These are phyloP conservation scores for Drosophila barbarae DNA, from an alignment of 2,888 invertebrate species.

Conservation along the genomic window DNA sequence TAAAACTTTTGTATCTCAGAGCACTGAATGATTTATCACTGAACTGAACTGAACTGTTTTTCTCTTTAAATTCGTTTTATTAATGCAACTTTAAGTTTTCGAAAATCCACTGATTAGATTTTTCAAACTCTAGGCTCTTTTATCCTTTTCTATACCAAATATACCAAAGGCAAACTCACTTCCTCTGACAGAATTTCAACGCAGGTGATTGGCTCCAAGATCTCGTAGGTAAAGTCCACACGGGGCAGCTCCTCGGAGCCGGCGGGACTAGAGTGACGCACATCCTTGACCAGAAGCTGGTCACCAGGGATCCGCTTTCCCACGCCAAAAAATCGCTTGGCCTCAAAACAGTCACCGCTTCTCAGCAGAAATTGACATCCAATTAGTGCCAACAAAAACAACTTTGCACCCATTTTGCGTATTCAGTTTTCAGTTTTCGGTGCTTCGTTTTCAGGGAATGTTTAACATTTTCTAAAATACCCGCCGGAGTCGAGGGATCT, in stretches of 20 bases:
- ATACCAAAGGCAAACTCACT: conserved; percentile 58
- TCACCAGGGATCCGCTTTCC: conserved; percentile 60
- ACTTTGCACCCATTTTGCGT: conserved; percentile 45
- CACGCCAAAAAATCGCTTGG: conserved; percentile 44
- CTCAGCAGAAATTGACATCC: conserved; percentile 31
- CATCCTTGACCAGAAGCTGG: conserved; percentile 74
- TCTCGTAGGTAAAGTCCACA: conserved; percentile 71
- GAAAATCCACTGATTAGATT: too few species aligned
- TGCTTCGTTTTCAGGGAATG: conserved; percentile 6
- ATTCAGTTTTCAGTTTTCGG: neutral
- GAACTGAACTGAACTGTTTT: neutral
- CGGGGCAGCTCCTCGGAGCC: conserved; percentile 55
- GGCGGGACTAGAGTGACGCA: conserved; percentile 64
- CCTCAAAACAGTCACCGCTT: conserved; percentile 17
- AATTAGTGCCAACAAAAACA: conserved; percentile 36
- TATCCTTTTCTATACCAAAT: neutral
- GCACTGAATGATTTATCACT: conserved; percentile 4
- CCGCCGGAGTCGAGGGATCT: conserved; percentile 16
- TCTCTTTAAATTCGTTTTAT: neutral
- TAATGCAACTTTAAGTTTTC: neutral
- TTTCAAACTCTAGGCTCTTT: neutral
- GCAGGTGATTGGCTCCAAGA: conserved; percentile 71
- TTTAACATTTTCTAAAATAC: conserved; percentile 36
- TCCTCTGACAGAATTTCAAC: conserved; percentile 73
- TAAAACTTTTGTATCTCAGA: conserved; percentile 1